Evolutionary conservation across 1,140 invertebrate species (phyloP).

Genomic region (Laupala kohalensis): DNA sequence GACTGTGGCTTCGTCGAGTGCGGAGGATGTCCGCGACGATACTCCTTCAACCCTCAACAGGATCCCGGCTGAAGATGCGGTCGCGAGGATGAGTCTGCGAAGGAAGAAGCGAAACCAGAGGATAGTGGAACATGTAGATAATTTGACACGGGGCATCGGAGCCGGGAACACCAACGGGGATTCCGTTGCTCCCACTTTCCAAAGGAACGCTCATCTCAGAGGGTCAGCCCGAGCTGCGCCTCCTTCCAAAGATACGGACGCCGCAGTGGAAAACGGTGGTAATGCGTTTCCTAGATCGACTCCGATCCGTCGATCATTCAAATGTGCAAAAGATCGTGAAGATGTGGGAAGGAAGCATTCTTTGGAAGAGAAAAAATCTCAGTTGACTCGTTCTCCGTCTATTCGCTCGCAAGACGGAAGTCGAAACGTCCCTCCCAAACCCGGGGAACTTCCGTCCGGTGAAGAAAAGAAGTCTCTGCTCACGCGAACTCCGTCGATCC

Average conservation of each 20-base stretch:
- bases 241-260: background rate
- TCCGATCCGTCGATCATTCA: background rate
- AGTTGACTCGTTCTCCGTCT: background rate
- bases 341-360: background rate
- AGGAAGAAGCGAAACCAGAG: constrained; percentile 3
- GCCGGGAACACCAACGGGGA: constrained; percentile 8
- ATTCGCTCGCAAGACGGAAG: background rate
- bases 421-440: background rate
- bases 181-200: background rate
- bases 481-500: too few relatives aligned
- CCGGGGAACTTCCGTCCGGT: too few relatives aligned
- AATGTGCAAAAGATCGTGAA: background rate
- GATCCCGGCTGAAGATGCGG: background rate
- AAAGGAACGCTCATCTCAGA: too few relatives aligned
- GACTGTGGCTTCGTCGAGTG: background rate
- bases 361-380: background rate
- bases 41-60: background rate
- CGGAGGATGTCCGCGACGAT: background rate
- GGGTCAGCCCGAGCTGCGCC: background rate
- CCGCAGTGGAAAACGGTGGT: background rate
- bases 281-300: background rate
- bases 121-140: constrained; percentile 8
- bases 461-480: too few relatives aligned
- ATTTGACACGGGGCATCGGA: constrained; percentile 21
- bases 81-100: background rate